Evolutionary conservation across 2,113 vertebrate species (phyloP).

Genomic region (Nesogale talazaci): DNA sequence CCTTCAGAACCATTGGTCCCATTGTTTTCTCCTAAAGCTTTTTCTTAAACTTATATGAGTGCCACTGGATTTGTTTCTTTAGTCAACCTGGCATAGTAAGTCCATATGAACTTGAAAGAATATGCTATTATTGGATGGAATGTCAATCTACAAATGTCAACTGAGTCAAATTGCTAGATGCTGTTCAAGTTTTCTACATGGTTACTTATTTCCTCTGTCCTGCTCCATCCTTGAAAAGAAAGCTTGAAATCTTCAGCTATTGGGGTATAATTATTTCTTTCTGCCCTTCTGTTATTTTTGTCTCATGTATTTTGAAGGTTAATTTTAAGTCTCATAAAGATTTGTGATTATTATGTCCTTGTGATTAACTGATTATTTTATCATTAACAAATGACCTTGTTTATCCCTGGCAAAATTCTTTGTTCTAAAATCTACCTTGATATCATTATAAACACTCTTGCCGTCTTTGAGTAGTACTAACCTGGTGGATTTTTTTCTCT

Average conservation of each 20-base stretch:
- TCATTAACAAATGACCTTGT: neutral
- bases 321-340: neutral
- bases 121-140: neutral
- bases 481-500: neutral
- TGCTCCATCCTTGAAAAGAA: neutral
- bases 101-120: neutral
- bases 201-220: neutral
- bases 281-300: neutral
- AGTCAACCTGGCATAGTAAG: too few species aligned
- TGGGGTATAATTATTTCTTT: neutral
- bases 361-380: neutral
- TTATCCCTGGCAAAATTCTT: neutral
- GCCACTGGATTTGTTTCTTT: too few species aligned
- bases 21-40: too few species aligned
- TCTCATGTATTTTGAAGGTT: neutral
- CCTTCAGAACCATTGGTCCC: too few species aligned
- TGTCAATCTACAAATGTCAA: neutral
- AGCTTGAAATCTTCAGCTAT: neutral
- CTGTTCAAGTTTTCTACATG: neutral
- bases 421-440: neutral
- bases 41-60: too few species aligned
- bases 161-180: neutral
- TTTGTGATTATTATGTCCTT: neutral
- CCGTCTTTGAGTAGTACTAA: neutral
- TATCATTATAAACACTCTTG: neutral